phyloP scores from a whole-genome alignment of 2,113 vertebrate species.

The Chamaea fasciata region DNA sequence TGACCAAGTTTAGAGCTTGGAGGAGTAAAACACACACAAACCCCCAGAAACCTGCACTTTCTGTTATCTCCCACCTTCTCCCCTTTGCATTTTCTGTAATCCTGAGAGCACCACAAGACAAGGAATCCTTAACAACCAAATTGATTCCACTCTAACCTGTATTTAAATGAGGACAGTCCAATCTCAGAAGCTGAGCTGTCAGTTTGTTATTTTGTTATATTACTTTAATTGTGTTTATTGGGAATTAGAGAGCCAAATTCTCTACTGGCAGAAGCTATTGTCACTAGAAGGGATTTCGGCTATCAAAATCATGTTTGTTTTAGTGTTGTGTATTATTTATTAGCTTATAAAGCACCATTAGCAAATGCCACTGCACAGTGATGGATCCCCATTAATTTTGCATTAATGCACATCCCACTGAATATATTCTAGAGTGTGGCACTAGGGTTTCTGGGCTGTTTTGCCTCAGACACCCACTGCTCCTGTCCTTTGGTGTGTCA shows the following conservation, averaged over 20 bases:
- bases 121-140: background rate
- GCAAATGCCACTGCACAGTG: background rate
- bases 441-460: background rate
- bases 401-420: background rate
- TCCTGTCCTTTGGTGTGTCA: background rate
- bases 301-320: background rate
- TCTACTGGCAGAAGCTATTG: background rate
- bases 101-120: background rate
- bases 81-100: background rate
- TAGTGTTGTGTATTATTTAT: background rate
- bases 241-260: background rate
- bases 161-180: background rate
- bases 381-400: slow-evolving; percentile 21
- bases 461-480: background rate
- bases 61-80: background rate
- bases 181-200: background rate
- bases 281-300: background rate
- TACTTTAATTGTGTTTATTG: background rate
- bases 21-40: background rate
- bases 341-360: background rate
- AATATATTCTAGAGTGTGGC: background rate
- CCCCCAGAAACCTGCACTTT: background rate
- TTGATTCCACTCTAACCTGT: background rate
- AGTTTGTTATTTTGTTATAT: background rate
- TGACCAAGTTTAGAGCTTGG: background rate